Evolutionary conservation across 2,797 vertebrate species (phyloP).

Genomic region (Galago senegalensis): DNA sequence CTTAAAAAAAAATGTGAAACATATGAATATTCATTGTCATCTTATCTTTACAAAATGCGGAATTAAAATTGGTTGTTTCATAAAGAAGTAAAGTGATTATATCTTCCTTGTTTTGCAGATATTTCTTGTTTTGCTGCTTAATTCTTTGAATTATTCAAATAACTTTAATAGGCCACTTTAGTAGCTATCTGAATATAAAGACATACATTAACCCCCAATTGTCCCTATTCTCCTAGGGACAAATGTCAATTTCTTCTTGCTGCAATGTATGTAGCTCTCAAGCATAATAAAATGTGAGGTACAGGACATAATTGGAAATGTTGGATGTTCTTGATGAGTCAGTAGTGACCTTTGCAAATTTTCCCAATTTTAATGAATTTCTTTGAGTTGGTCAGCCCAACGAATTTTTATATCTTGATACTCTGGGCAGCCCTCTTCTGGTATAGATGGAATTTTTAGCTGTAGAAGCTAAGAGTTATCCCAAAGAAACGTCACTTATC

Average conservation of each 20-base stretch:
- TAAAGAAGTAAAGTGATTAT: slow-evolving; percentile 81
- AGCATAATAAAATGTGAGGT: neutral
- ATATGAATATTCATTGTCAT: slow-evolving; percentile 82
- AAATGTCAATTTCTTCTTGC: slow-evolving; percentile 58
- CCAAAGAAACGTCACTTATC: neutral
- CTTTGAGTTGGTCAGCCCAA: neutral
- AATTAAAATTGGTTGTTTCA: slow-evolving; percentile 80
- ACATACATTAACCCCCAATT: slow-evolving; percentile 14
- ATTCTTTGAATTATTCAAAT: slow-evolving; percentile 80
- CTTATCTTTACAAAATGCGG: slow-evolving; percentile 78
- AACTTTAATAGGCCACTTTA: slow-evolving; percentile 78
- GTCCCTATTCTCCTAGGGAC: neutral
- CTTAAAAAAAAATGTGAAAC: slow-evolving; percentile 47
- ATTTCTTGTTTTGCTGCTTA: slow-evolving; percentile 78
- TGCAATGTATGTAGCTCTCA: neutral
- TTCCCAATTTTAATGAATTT: slow-evolving; percentile 26
- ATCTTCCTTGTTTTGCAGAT: slow-evolving; percentile 77
- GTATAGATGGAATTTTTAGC: neutral
- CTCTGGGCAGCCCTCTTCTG: neutral
- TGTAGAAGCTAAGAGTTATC: neutral
- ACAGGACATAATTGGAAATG: neutral
- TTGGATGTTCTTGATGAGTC: neutral
- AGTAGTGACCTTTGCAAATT: slow-evolving; percentile 2
- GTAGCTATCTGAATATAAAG: slow-evolving; percentile 73
- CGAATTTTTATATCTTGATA: neutral